These are phyloP conservation scores for Lampropteryx suffumata DNA, from an alignment of 2,888 invertebrate species.

Conservation along the genomic window DNA sequence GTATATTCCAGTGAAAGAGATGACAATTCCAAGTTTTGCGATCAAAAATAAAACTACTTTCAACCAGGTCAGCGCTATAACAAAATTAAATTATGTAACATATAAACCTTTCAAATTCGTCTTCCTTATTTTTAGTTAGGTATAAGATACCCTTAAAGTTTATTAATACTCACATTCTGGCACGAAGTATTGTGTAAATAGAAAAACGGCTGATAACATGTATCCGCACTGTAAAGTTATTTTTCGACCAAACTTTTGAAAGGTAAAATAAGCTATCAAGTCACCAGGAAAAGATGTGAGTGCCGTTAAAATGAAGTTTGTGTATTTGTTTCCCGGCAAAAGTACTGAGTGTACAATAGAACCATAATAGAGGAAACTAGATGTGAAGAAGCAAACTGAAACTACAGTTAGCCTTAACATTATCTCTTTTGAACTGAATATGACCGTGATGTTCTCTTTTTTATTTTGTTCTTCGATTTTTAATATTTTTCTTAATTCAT, in stretches of 20 bases:
- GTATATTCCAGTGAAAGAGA: conserved; percentile 66
- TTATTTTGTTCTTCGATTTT: too few species aligned
- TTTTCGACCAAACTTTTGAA: too few species aligned
- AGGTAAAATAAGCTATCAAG: conserved; percentile 55
- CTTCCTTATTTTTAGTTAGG: too few species aligned
- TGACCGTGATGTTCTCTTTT: conserved; percentile 44
- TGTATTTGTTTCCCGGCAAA: conserved; percentile 67
- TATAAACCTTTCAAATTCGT: too few species aligned
- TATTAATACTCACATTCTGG: too few species aligned
- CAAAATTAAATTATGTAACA: too few species aligned
- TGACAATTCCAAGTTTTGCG: conserved; percentile 61
- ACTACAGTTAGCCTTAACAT: conserved; percentile 58
- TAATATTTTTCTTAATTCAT: too few species aligned
- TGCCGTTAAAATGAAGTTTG: conserved; percentile 60
- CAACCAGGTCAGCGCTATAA: too few species aligned
- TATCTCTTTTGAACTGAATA: conserved; percentile 60
- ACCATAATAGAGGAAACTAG: conserved; percentile 67
- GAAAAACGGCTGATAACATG: too few species aligned
- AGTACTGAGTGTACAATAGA: conserved; percentile 59
- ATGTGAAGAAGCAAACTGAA: conserved; percentile 62
- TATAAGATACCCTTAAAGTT: too few species aligned
- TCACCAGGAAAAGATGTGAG: conserved; percentile 67
- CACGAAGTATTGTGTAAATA: too few species aligned
- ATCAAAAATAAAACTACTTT: conserved; percentile 11
- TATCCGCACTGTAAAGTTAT: too few species aligned